Evolutionary conservation across 2,888 invertebrate species (phyloP).

Genomic region (Chromoteleia sp.): DNA sequence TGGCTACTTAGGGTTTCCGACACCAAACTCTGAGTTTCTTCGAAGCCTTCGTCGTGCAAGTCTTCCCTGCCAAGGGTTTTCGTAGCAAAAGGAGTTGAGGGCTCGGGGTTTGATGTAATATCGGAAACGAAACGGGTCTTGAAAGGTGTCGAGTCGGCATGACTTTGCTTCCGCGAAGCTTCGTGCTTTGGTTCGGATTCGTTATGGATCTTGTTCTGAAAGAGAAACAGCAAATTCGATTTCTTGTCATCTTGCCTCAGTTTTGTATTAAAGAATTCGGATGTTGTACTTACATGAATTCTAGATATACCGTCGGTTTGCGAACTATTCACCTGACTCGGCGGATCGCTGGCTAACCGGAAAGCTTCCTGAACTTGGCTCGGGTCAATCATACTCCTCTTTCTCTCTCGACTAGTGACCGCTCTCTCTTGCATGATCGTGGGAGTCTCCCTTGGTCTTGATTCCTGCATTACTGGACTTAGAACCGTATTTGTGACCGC

Average conservation of each 20-base stretch:
- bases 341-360: constrained; percentile 78
- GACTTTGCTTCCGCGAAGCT: constrained; percentile 10
- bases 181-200: constrained; percentile 24
- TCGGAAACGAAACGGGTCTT: constrained; percentile 77
- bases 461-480: constrained; percentile 84
- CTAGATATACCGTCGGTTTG: constrained; percentile 39
- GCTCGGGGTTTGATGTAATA: constrained; percentile 85
- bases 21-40: constrained; percentile 94
- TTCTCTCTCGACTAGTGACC: constrained; percentile 82
- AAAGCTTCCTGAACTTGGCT: constrained; percentile 82
- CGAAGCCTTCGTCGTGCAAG: constrained; percentile 94
- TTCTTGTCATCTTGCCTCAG: not conserved
- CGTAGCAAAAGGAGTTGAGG: constrained; percentile 80
- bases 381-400: constrained; percentile 85
- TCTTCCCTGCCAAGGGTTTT: constrained; percentile 86
- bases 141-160: constrained; percentile 12
- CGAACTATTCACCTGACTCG: constrained; percentile 76
- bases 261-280: no score
- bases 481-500: constrained; percentile 83
- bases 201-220: constrained; percentile 36
- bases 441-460: constrained; percentile 79
- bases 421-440: constrained; percentile 81
- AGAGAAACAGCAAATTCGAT: not conserved
- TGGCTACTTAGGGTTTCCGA: constrained; percentile 95
- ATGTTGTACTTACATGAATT: constrained; percentile 28